These are phyloP conservation scores for Grammomys dolichurus DNA, from an alignment of 2,113 vertebrate species.

Conservation along the genomic window DNA sequence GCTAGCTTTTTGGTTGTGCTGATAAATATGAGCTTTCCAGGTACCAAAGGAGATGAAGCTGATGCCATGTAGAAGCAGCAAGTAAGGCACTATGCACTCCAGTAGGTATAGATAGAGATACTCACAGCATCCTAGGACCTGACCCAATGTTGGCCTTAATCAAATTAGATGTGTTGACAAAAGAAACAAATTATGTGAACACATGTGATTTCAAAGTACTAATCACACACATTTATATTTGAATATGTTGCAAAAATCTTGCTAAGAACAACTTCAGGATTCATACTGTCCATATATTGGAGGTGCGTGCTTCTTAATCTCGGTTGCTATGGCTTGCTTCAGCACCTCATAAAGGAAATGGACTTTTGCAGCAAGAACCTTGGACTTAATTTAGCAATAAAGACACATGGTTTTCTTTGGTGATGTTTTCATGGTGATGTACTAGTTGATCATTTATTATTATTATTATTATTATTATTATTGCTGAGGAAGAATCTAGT, in stretches of 20 bases:
- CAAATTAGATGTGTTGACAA: not conserved
- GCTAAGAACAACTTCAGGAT: not conserved
- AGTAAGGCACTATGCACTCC: not conserved
- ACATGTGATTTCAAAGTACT: not conserved
- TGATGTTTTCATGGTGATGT: not conserved
- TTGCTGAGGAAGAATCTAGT: not conserved
- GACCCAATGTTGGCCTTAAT: not conserved
- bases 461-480: not conserved
- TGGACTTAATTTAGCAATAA: constrained; percentile 20
- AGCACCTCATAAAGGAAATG: not conserved
- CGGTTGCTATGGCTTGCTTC: not conserved
- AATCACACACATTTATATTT: not conserved
- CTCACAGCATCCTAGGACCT: not conserved
- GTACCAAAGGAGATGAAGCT: not conserved
- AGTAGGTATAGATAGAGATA: fast-evolving
- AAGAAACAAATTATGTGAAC: not conserved
- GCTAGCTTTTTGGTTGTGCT: not conserved
- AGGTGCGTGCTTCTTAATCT: not conserved
- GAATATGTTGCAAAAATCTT: not conserved
- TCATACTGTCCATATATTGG: not conserved
- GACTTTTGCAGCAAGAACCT: not conserved
- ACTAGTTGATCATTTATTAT: not conserved
- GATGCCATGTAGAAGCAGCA: not conserved
- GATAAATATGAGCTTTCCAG: not conserved
- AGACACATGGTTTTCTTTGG: not conserved